Conservation (phyloP, 2,888 invertebrate genomes). For the Meghimatium bilineatum region DNA sequence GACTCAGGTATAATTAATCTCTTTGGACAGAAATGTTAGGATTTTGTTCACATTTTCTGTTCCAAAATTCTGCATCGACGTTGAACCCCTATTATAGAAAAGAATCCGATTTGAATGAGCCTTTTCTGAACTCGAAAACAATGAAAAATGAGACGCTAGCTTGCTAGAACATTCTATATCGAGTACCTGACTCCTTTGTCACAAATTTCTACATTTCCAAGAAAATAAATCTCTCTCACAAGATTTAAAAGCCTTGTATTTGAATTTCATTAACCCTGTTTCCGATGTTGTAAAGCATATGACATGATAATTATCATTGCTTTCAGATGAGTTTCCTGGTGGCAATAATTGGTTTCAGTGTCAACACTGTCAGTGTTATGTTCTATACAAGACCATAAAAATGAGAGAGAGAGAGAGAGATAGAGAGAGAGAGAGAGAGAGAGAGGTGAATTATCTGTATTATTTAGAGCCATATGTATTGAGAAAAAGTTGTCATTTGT, state of each 20-base stretch:
- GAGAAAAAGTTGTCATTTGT: too few relatives aligned
- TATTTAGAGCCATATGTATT: too few relatives aligned
- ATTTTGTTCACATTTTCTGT: not conserved
- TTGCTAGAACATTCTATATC: not conserved
- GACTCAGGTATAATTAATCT: not conserved
- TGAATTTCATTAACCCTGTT: constrained; percentile 22
- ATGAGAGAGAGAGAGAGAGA: not conserved
- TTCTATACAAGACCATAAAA: not conserved
- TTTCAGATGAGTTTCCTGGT: not conserved
- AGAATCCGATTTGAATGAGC: not conserved
- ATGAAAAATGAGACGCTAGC: not conserved
- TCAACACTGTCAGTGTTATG: not conserved
- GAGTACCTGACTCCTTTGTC: not conserved
- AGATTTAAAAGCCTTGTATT: not conserved
- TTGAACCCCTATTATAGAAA: not conserved
- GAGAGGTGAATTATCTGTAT: too few relatives aligned
- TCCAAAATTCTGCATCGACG: not conserved
- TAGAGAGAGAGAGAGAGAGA: not conserved
- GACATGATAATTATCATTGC: not conserved
- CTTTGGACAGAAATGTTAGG: not conserved
- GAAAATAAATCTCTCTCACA: constrained; percentile 2
- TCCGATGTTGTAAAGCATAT: not conserved
- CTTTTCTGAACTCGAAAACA: not conserved
- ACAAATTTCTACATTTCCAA: not conserved
- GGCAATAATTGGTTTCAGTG: not conserved